A percentile compares a stretch with the other conserved stretches of the same genome.
Conservation (phyloP, 2,113 vertebrate species). For the Pavo muticus region DNA sequence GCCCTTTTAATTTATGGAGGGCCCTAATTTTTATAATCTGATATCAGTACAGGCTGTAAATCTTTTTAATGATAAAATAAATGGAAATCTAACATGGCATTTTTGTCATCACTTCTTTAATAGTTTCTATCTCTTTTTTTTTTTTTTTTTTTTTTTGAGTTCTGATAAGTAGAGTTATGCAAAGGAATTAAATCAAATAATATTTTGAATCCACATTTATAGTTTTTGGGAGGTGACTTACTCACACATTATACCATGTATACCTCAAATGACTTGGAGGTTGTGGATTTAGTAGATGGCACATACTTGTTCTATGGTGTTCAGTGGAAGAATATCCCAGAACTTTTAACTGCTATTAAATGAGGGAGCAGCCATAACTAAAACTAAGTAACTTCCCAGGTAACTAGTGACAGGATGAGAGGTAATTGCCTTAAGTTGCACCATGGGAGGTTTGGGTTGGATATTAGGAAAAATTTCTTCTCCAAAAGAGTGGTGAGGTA, state of each 20-base stretch:
- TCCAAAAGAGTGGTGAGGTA: no score
- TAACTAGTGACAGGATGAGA: no score
- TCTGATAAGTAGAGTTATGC: slow-evolving; percentile 43
- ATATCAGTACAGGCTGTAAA: slow-evolving; percentile 62
- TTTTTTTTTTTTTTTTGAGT: slow-evolving; percentile 1
- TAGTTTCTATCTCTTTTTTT: slow-evolving; percentile 41
- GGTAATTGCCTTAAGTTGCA: no score
- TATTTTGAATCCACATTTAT: not conserved
- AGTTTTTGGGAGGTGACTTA: not conserved
- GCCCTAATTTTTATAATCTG: slow-evolving; percentile 69
- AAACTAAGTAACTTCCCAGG: no score
- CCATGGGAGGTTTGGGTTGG: no score
- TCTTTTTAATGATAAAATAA: slow-evolving; percentile 72
- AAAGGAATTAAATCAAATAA: slow-evolving; percentile 39
- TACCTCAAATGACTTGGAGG: not conserved
- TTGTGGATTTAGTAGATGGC: not conserved
- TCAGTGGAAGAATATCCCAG: not conserved
- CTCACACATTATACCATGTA: not conserved
- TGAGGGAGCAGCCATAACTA: not conserved
- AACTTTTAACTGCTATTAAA: not conserved
- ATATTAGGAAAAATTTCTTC: no score
- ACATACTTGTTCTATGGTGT: not conserved
- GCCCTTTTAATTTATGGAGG: slow-evolving; percentile 67
- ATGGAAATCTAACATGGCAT: slow-evolving; percentile 57
- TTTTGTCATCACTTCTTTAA: slow-evolving; percentile 69